Base-by-base conservation (phyloP, 2,113 vertebrate genomes). In the Oreochromis aureus region DNA sequence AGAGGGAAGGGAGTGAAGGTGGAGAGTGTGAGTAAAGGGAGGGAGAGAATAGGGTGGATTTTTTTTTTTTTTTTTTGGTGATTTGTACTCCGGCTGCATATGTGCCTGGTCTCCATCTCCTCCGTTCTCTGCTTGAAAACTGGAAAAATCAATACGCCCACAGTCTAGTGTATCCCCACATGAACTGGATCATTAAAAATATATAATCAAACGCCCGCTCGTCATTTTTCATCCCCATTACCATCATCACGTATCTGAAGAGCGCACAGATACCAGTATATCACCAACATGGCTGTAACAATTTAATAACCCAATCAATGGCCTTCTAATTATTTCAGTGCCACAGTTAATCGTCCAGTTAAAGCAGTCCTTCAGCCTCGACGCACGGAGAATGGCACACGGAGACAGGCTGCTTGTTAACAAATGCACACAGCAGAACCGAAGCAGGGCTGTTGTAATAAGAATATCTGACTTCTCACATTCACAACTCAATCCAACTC, bases 391-490 rank as follows among this genome's bases (percentile, higher is more conserved):
- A 86, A 66, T n/a, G 88, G 54, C 86, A 82, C 89, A 53, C 12
- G 2, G 88, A 94, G 83, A 80, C 83, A 88, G 85, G 85, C 83
- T 84, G 92, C 93, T 94, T 90, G 92, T 94, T 95, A 94, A 89
- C 91, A 92, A 90, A 92, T 51, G 83, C 89, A 91, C 88, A 84
- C 85, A 91, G 93, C 89, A 91, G 85, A 89, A 86, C 73, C 6
- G 24, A 86, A 93, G 90, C 87, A 18, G 82, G 84, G 86, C 90
- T 91, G 91, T 89, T 90, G 90, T 89, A 94, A 96, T 91, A 95
- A 95, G 93, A 95, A 95, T 96, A 95, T 96, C 95, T 94, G 96
- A 96, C 96, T 96, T 95, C 95, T 95, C 95, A 90, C 95, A 93
- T 96, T 96, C 96, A 93, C 96, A 96, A 95, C 96, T 96, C 95